Percentiles rank a stretch among this genome's conserved stretches.
phyloP scores from a whole-genome alignment of 2,888 invertebrate species.

The Chydorus sphaericus region DNA sequence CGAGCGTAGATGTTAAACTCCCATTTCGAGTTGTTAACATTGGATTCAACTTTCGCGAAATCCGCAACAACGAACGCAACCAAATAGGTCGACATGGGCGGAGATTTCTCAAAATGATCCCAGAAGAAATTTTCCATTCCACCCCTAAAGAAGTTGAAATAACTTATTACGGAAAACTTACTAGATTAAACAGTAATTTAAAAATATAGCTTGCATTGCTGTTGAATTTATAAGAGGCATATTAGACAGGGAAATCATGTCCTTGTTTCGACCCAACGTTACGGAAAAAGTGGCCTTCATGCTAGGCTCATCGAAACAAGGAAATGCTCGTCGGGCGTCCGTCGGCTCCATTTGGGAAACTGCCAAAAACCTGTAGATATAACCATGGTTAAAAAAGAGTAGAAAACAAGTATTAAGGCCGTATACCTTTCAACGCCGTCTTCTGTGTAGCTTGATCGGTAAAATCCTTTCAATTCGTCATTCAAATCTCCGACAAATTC shows the following conservation, averaged over 20 bases:
- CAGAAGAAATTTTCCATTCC: slow-evolving; percentile 26
- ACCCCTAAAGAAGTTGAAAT: background rate
- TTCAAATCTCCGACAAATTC: slow-evolving; percentile 55
- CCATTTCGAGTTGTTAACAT: background rate
- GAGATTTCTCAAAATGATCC: slow-evolving; percentile 29
- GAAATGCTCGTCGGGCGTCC: slow-evolving; percentile 28
- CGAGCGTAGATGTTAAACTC: slow-evolving; percentile 16
- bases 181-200: background rate
- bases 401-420: slow-evolving; percentile 20
- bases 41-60: slow-evolving; percentile 23
- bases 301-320: slow-evolving; percentile 31
- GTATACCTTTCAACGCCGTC: slow-evolving; percentile 49
- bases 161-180: background rate
- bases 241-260: slow-evolving; percentile 20
- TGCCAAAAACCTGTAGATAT: slow-evolving; percentile 26
- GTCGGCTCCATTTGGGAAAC: slow-evolving; percentile 30
- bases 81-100: slow-evolving; percentile 46
- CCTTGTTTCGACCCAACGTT: slow-evolving; percentile 23
- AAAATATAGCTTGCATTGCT: background rate
- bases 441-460: slow-evolving; percentile 56
- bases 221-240: background rate
- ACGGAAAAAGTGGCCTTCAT: slow-evolving; percentile 28
- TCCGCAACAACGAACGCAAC: slow-evolving; percentile 39
- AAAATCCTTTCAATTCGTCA: slow-evolving; percentile 64
- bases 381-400: background rate